Base-by-base conservation (phyloP, 2,888 invertebrate genomes). In the Tenthredo distinguenda region DNA sequence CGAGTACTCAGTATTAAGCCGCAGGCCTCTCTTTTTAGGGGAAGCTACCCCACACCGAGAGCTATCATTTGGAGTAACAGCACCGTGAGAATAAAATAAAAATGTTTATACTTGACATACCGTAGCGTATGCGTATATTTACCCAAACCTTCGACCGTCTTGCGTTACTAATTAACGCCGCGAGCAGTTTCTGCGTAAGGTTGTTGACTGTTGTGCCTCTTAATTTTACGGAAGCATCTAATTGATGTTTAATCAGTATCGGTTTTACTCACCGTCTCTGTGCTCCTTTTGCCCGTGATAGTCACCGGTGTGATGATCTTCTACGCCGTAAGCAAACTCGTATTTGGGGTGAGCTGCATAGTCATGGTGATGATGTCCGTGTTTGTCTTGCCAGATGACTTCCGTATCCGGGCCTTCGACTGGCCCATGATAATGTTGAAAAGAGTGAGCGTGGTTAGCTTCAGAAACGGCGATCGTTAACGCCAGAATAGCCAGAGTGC, bases 221-320 rank as follows among this genome's bases (percentile, higher is more conserved):
- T 47, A 1, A 40, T 15, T 18, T 21, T 40, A 9, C 15, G 6
- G 18, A 43, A 26, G 10, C 18, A 43, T 2, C 40, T 43, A n/a
- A 77, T 34, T 18, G 81, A 21, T 18, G 62, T 37, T 68, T 71
- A 40, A 65, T 65, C 9, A 37, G 37, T 21, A 58, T 81, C 34
- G 15, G 43, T 2, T 26, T n/a, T 12, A 68, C 68, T 90, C 87
- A 93, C 94, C 94, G 85, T 94, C 93, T 37, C 94, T 90, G 85
- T 92, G 91, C 87, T 94, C 94, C 87, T 94, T 93, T 86, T 94
- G 94, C 0, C 93, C 93, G 87, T 94, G 94, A 85, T 91, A 91
- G 88, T 94, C 94, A 26, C 94, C 94, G 43, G 93, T 93, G 79
- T 92, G 90, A 86, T 90, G 91, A 87, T 93, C 93, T 82, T 93